Conservation (phyloP, 2,888 invertebrate genomes). For the Phyto melanocephala region DNA sequence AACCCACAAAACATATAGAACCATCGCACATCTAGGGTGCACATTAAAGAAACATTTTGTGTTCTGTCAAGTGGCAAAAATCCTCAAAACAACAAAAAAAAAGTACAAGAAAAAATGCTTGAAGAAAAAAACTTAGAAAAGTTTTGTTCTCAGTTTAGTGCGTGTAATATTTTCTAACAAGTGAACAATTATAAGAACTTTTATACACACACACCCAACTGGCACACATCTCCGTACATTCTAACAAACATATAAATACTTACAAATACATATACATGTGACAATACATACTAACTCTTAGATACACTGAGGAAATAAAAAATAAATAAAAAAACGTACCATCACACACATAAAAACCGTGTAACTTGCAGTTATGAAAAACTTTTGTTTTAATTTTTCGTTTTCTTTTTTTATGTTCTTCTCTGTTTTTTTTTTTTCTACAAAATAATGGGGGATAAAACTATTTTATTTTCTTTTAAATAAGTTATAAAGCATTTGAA, state of each 20-base stretch:
- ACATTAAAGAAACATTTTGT: conserved; percentile 53
- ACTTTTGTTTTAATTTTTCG: conserved; percentile 52
- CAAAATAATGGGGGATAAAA: conserved; percentile 14
- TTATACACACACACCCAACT: not conserved
- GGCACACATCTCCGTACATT: no score
- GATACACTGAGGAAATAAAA: not conserved
- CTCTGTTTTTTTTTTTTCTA: not conserved
- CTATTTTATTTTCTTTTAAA: conserved; percentile 49
- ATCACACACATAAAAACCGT: conserved; percentile 17
- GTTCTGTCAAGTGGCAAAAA: conserved; percentile 57
- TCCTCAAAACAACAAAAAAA: conserved; percentile 35
- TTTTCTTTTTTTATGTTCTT: not conserved
- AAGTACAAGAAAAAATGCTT: not conserved
- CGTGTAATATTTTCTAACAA: conserved; percentile 63
- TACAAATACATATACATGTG: not conserved
- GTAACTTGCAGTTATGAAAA: conserved; percentile 53
- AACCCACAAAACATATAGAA: conserved; percentile 42
- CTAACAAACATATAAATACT: no score
- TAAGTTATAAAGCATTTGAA: conserved; percentile 43
- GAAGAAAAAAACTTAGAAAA: conserved; percentile 27
- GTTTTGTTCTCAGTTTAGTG: conserved; percentile 59
- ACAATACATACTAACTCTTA: not conserved
- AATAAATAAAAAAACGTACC: not conserved
- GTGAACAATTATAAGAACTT: conserved; percentile 60
- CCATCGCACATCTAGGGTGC: conserved; percentile 32